These are phyloP conservation scores for Epizoanthus illoricatus DNA, from an alignment of 92 coral and sea anemone species.

Conservation along the genomic window DNA sequence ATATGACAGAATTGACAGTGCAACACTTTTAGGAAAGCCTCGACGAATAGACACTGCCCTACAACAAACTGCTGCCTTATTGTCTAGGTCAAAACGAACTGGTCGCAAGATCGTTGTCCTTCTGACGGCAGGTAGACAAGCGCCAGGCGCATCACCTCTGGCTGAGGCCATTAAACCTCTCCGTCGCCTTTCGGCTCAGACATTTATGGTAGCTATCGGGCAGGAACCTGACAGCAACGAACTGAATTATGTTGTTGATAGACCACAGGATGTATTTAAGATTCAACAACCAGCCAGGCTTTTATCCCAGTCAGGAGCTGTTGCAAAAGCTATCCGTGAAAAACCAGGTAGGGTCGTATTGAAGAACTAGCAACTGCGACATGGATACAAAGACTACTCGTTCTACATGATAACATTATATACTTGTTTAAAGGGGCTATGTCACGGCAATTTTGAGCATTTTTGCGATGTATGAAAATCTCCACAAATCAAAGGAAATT, in stretches of 20 bases:
- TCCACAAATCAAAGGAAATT: too few relatives aligned
- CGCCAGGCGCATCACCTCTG: slow-evolving; percentile 55
- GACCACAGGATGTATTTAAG: slow-evolving; percentile 54
- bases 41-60: slow-evolving; percentile 72
- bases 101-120: slow-evolving; percentile 60
- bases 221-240: slow-evolving; percentile 48
- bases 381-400: too few relatives aligned
- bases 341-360: slow-evolving; percentile 54
- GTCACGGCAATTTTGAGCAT: too few relatives aligned
- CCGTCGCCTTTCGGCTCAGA: slow-evolving; percentile 53
- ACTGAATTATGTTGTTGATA: slow-evolving; percentile 55
- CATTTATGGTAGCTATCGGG: slow-evolving; percentile 70
- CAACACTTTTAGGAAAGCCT: slow-evolving; percentile 54
- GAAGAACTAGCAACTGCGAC: not conserved
- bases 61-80: slow-evolving; percentile 52
- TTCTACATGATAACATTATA: too few relatives aligned
- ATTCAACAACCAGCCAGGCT: slow-evolving; percentile 49
- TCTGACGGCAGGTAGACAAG: slow-evolving; percentile 63
- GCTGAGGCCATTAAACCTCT: slow-evolving; percentile 67
- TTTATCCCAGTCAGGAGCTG: slow-evolving; percentile 26
- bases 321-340: slow-evolving; percentile 55
- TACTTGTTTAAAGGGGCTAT: too few relatives aligned
- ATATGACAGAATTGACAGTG: slow-evolving; percentile 55
- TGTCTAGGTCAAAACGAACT: slow-evolving; percentile 52
- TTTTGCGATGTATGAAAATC: too few relatives aligned